Base-by-base conservation (phyloP, 2,888 invertebrate genomes). In the Linnaemya vulpina region DNA sequence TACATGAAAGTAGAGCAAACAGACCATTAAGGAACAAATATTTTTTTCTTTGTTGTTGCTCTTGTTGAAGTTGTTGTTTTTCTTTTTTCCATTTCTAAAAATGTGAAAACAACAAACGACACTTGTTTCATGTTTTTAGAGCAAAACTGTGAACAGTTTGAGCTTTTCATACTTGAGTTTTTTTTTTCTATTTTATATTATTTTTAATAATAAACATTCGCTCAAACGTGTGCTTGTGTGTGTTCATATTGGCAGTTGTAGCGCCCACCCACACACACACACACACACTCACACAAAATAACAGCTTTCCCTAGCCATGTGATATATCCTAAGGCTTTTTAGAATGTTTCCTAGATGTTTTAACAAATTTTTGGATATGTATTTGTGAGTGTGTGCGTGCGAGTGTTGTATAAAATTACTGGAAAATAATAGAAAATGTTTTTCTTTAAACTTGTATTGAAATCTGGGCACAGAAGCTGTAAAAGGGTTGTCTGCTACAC, bases 31-130 rank as follows among this genome's bases (percentile, higher is more conserved):
- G 65, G 17, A 82, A 76, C 65, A 82, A 55, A 65, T 43, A 71
- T 67, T 65, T 46, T 0, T 40, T 70, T 75, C 63, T 55, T 63
- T 40, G 38, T 30, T 30, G 30, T 30, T 30, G 30, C 30, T 30
- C 3, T 30, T 30, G 49, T 43, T 38, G 9, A n/a, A n/a, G n/a
- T n/a, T n/a, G n/a, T n/a, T 67, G 51, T 22, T 65, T 73, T 43
- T 55, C n/a, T 17, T 71, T 75, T 25, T 58, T 75, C 17, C 49
- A 11, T 17, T 46, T 55, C 22, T 10, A 53, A 55, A 71, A 75
- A 78, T 85, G 75, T 82, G 85, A 85, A 82, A 85, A 85, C 82
- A 85, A 78, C 74, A 60, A 78, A 51, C 75, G 74, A 85, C 82
- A 82, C 85, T 85, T 82, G 85, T 85, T 85, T 78, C 63, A 75